Conservation (phyloP, 2,797 vertebrate species). For the Brachyrhaphis roseni region DNA sequence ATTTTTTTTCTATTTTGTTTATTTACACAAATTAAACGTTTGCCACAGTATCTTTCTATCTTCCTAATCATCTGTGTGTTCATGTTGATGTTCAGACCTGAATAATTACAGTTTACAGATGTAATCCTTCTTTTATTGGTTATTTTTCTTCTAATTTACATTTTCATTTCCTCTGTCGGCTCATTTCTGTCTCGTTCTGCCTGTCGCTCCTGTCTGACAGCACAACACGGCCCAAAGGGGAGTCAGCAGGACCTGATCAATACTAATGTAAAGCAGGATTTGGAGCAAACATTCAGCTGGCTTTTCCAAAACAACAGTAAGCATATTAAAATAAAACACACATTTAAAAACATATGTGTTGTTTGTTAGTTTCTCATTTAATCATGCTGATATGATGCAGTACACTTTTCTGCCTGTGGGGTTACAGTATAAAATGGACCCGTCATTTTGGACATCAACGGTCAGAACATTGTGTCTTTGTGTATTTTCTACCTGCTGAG, state of each 20-base stretch:
- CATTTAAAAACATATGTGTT: conserved; percentile 7
- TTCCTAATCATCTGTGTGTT: not conserved
- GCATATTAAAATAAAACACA: conserved; percentile 31
- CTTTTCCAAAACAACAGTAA: conserved; percentile 13
- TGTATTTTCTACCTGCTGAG: not conserved
- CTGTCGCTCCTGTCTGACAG: conserved; percentile 54
- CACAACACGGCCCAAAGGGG: conserved; percentile 41
- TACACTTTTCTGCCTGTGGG: not conserved
- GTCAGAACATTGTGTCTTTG: not conserved
- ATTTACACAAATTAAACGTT: not conserved
- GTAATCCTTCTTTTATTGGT: not conserved
- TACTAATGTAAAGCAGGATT: conserved; percentile 39
- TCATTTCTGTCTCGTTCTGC: not conserved
- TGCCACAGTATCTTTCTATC: not conserved
- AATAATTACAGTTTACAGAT: not conserved
- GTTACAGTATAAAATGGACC: not conserved
- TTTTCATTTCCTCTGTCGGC: conserved; percentile 34
- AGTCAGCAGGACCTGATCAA: conserved; percentile 57
- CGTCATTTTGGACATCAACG: not conserved
- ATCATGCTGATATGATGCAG: not conserved
- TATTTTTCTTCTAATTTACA: conserved; percentile 19
- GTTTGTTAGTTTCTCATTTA: not conserved
- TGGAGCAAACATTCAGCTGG: conserved; percentile 19
- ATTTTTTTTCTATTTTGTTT: not conserved
- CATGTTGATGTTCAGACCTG: not conserved